A percentile compares a stretch with the other conserved stretches of the same genome.
phyloP scores from a whole-genome alignment of 2,797 vertebrate genomes.

The Acipenser ruthenus region DNA sequence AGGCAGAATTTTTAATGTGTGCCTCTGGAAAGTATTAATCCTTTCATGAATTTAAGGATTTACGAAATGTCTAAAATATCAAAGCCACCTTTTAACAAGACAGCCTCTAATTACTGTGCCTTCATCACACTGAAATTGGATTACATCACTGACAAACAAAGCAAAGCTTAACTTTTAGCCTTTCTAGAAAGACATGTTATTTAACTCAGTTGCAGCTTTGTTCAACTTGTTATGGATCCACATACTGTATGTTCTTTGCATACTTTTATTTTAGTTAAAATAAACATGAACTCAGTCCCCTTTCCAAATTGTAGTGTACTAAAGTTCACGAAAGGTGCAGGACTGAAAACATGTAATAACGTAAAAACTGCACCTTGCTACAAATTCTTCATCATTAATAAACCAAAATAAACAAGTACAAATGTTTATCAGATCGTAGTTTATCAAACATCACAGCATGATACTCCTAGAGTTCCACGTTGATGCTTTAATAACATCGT shows the following conservation, averaged over 20 bases:
- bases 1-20: not conserved
- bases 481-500: no score
- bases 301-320: no score
- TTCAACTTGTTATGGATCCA: no score
- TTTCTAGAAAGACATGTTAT: not conserved
- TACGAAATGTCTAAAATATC: not conserved
- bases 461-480: no score
- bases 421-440: no score
- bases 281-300: no score
- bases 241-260: no score
- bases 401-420: not conserved
- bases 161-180: not conserved
- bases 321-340: no score
- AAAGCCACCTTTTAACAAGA: not conserved
- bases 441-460: no score
- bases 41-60: conserved; percentile 7
- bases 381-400: not conserved
- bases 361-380: not conserved
- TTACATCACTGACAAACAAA: not conserved
- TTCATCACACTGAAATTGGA: conserved; percentile 13
- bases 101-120: conserved; percentile 10
- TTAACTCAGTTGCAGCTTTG: not conserved
- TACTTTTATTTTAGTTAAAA: no score
- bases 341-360: no score
- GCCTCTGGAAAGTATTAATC: conserved; percentile 8